Conservation (phyloP, 2,797 vertebrate genomes). For the Cryptoprocta ferox region DNA sequence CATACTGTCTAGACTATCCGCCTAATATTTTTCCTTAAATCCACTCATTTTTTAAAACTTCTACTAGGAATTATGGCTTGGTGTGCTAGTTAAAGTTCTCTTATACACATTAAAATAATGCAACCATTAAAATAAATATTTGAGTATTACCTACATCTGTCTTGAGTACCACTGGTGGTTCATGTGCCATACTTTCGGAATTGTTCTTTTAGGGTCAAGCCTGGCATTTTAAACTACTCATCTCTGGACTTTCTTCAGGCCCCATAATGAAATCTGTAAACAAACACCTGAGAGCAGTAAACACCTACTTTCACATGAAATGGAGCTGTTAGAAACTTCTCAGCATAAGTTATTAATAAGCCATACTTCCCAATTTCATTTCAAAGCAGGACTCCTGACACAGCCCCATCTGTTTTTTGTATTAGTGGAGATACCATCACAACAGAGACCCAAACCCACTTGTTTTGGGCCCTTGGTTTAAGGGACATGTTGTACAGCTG, state of each 20-base stretch:
- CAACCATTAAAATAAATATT: constrained; percentile 19
- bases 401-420: not conserved
- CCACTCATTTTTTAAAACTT: not conserved
- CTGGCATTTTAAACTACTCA: constrained; percentile 28
- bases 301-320: not conserved
- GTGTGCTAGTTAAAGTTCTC: constrained; percentile 34
- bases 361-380: not conserved
- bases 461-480: not conserved
- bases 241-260: not conserved
- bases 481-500: constrained; percentile 2
- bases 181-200: not conserved
- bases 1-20: not conserved
- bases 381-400: constrained; percentile 6
- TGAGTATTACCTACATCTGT: not conserved
- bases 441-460: not conserved
- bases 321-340: not conserved
- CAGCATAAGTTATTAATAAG: constrained; percentile 1
- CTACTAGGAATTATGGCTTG: not conserved
- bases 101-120: not conserved
- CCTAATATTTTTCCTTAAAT: constrained; percentile 32
- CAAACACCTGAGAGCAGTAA: not conserved
- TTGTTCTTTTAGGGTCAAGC: not conserved
- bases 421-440: not conserved
- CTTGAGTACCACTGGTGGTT: not conserved
- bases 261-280: not conserved